Evolutionary conservation across 2,113 vertebrate genomes (phyloP), one percentile per base, ranked within the genome.

Genomic region (Clarias gariepinus): DNA sequence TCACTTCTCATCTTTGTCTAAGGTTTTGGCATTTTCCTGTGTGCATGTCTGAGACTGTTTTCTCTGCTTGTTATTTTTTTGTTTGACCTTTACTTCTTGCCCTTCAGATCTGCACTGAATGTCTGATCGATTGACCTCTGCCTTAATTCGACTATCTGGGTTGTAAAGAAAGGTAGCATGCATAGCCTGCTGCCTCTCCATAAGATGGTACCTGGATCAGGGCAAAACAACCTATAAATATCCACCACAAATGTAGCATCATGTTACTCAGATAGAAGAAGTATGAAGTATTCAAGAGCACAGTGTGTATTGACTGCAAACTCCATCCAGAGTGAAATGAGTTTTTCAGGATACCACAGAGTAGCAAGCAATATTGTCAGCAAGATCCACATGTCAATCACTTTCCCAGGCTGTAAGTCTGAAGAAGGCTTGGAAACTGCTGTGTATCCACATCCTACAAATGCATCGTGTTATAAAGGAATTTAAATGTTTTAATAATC

Each of bases 191-290:
- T 33, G 30, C 80, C 23, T 64, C 33, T n/a, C 21, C 53, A 66
- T 63, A 3, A 52, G 25, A 25, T 82, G 33, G 23, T 53, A 69
- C 74, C n/a, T 63, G 81, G 55, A 82, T 61, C 73, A 81, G 41
- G 23, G 55, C 60, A 82, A 87, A 87, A 68, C 12, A 25, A 69
- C n/a, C 36, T 84, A 58, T 71, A 86, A 60, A 85, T 36, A 52
- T 84, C 28, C 25, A 68, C 23, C 83, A 82, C 68, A 82, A 82
- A 81, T 52, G 58, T 64, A 74, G 33, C 73, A 69, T 60, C 30
- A 61, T 80, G 74, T 63, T 84, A 82, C 68, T 77, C 53, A 87
- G 85, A 87, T 71, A 85, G 69, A 82, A 89, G 69, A 21, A 60
- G 52, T 85, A 82, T 82, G 71, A 87, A 78, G 83, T 78, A 81